A percentile compares a stretch with the other conserved stretches of the same genome.
phyloP scores from a whole-genome alignment of 2,888 invertebrate species.

The Anagyrus pseudococci region DNA sequence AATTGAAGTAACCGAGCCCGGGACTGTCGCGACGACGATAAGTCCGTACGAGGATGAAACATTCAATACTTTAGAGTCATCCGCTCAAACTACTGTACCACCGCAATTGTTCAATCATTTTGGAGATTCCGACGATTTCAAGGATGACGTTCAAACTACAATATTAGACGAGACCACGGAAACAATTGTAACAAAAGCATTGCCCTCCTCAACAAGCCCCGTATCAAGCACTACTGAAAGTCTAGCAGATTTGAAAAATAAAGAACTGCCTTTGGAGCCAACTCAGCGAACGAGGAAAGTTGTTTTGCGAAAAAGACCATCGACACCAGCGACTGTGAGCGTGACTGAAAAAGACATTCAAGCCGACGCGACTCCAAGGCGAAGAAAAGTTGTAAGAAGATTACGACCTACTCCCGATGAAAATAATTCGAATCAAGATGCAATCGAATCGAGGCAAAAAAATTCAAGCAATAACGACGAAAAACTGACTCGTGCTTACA shows the following conservation, averaged over 20 bases:
- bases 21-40: constrained; percentile 12
- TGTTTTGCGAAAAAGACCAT: constrained; percentile 45
- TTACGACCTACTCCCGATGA: constrained; percentile 45
- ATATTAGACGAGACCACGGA: constrained; percentile 20
- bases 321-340: constrained; percentile 26
- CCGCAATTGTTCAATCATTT: constrained; percentile 16
- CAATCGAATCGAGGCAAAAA: constrained; percentile 24
- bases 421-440: constrained; percentile 19
- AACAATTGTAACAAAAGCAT: neutral
- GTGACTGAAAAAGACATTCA: constrained; percentile 24
- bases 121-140: constrained; percentile 7
- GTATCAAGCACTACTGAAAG: neutral
- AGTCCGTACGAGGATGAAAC: constrained; percentile 25
- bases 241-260: constrained; percentile 16
- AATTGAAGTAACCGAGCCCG: constrained; percentile 31
- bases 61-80: constrained; percentile 26
- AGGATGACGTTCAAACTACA: constrained; percentile 26
- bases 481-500: neutral
- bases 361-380: constrained; percentile 35
- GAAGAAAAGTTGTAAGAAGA: constrained; percentile 51
- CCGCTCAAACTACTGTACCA: constrained; percentile 31
- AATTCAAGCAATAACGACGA: constrained; percentile 7
- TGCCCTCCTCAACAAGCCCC: neutral
- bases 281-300: constrained; percentile 42
- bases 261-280: neutral